phyloP scores from a whole-genome alignment of 2,797 vertebrate genomes.

The Gymnoscopelus braueri region DNA sequence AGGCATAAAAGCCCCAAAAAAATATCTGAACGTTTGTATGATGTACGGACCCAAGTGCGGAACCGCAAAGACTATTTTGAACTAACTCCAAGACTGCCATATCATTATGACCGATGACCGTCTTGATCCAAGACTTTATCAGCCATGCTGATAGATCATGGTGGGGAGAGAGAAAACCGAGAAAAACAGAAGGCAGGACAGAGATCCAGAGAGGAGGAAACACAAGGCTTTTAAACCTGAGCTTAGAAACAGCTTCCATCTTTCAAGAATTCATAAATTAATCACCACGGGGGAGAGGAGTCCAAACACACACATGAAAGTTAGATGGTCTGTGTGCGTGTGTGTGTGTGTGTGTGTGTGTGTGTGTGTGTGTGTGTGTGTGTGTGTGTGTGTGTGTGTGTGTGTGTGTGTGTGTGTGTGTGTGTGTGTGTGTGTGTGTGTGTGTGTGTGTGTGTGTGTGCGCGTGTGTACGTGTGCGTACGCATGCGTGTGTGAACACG shows the following conservation, averaged over 20 bases:
- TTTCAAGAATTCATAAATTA: conserved; percentile 79
- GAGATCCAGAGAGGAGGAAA: conserved; percentile 66
- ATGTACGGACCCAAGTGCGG: too few species aligned
- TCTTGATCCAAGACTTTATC: too few species aligned
- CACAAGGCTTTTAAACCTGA: conserved; percentile 68
- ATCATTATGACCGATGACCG: too few species aligned
- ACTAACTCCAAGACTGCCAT: too few species aligned
- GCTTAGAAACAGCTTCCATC: conserved; percentile 57
- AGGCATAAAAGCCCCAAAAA: too few species aligned
- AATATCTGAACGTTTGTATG: too few species aligned
- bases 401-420: conserved; percentile 1
- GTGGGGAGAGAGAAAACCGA: conserved; percentile 18
- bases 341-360: conserved; percentile 25
- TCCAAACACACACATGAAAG: conserved; percentile 80
- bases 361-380: conserved; percentile 24
- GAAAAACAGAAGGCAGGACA: conserved; percentile 65
- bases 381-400: conserved; percentile 10
- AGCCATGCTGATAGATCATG: too few species aligned
- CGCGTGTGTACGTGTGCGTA: neutral
- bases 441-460: conserved; percentile 4
- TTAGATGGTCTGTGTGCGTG: conserved; percentile 53
- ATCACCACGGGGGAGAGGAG: conserved; percentile 71
- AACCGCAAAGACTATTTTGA: too few species aligned
- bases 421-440: conserved; percentile 6
- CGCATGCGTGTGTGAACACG: neutral